A percentile compares a stretch with the other conserved stretches of the same genome.
Evolutionary conservation across 2,888 invertebrate genomes (phyloP).

Genomic region (Drosophila anomelani): DNA sequence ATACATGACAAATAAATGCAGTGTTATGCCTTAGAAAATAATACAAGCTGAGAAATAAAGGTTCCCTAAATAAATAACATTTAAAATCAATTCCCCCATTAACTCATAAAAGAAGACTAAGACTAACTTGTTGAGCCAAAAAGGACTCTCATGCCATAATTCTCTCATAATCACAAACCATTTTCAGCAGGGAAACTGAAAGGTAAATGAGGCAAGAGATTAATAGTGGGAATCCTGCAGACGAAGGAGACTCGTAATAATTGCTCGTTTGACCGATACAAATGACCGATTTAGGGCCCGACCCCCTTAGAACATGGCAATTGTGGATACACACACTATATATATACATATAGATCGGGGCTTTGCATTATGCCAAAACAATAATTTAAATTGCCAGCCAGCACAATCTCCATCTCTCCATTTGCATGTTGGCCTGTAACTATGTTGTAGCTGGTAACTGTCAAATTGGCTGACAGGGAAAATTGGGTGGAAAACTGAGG

Average conservation of each 20-base stretch:
- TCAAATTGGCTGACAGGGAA: conserved; percentile 72
- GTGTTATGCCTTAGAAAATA: background rate
- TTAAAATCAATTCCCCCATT: background rate
- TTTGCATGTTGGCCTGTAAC: conserved; percentile 49
- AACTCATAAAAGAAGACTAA: background rate
- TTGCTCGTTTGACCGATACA: conserved; percentile 14
- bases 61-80: background rate
- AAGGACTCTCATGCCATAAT: conserved; percentile 1
- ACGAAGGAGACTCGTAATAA: conserved; percentile 5
- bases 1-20: background rate
- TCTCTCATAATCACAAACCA: conserved; percentile 2
- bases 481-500: conserved; percentile 21
- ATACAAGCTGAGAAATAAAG: background rate
- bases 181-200: conserved; percentile 5
- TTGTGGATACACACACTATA: background rate
- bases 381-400: conserved; percentile 50
- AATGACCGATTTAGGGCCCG: conserved; percentile 6
- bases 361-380: conserved; percentile 38
- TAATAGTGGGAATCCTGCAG: background rate
- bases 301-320: background rate
- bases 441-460: conserved; percentile 69
- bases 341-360: background rate
- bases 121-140: conserved; percentile 9
- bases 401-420: conserved; percentile 6
- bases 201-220: conserved; percentile 14